Conservation (phyloP, 2,888 invertebrate species). For the Pyrrhia umbra region DNA sequence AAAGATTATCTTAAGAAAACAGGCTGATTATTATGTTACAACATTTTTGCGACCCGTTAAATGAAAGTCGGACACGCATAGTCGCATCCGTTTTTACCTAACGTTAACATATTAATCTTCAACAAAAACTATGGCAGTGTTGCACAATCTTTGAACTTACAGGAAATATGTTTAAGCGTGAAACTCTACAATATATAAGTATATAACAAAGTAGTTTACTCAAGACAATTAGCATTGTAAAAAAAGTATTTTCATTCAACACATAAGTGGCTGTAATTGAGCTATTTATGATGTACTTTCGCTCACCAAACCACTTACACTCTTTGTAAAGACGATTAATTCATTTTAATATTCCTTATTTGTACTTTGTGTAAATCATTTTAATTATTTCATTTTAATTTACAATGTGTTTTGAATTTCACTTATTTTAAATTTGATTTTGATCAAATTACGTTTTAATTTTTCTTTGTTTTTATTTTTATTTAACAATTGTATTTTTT, state of each 20-base stretch:
- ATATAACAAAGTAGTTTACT: slow-evolving; percentile 11
- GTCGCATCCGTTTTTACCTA: not conserved
- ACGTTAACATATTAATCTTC: not conserved
- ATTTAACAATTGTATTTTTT: too few relatives aligned
- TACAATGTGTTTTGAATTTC: too few relatives aligned
- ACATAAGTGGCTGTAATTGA: slow-evolving; percentile 19
- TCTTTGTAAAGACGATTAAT: slow-evolving; percentile 4
- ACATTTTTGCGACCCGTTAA: not conserved
- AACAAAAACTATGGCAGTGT: slow-evolving; percentile 17
- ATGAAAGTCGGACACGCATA: not conserved
- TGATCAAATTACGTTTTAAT: too few relatives aligned
- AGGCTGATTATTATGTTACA: too few relatives aligned
- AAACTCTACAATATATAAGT: slow-evolving; percentile 7
- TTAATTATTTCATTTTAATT: too few relatives aligned
- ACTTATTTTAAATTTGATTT: too few relatives aligned
- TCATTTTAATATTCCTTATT: slow-evolving; percentile 20
- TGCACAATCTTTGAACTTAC: slow-evolving; percentile 27
- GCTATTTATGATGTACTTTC: slow-evolving; percentile 40
- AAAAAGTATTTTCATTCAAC: slow-evolving; percentile 21
- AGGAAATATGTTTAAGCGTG: slow-evolving; percentile 26
- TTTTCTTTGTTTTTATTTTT: too few relatives aligned
- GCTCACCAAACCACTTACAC: slow-evolving; percentile 24
- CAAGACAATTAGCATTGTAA: slow-evolving; percentile 24
- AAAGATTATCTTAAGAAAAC: too few relatives aligned
- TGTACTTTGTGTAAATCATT: too few relatives aligned